These are phyloP conservation scores for Ctenoplectra terminalis DNA, from an alignment of 1,140 invertebrate genomes.

Conservation along the genomic window DNA sequence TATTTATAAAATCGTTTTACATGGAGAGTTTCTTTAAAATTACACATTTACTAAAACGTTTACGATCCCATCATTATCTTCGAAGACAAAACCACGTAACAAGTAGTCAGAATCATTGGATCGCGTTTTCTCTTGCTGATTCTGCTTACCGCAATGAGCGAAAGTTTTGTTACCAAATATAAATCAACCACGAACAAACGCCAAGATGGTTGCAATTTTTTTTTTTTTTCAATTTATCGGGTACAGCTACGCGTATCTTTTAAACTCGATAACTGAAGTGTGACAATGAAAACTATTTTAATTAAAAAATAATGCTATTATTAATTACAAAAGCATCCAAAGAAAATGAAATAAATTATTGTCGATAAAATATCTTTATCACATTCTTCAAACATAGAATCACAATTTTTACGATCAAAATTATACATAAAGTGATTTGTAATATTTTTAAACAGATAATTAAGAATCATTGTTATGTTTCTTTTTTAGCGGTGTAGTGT, in stretches of 20 bases:
- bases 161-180: constrained; percentile 58
- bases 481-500: constrained; percentile 85
- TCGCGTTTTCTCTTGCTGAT: constrained; percentile 60
- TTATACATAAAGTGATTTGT: too few species aligned
- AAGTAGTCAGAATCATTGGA: constrained; percentile 11
- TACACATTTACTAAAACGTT: too few species aligned
- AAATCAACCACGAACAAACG: neutral
- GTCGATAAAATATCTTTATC: too few species aligned
- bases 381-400: too few species aligned
- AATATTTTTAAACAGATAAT: too few species aligned
- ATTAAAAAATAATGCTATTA: neutral
- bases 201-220: neutral
- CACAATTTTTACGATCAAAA: too few species aligned
- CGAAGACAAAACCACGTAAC: constrained; percentile 35
- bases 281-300: neutral
- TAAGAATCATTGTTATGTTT: constrained; percentile 8
- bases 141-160: constrained; percentile 50
- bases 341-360: neutral
- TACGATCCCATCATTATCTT: neutral
- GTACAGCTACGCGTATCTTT: neutral
- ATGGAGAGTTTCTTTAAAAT: too few species aligned
- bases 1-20: too few species aligned
- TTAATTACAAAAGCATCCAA: constrained; percentile 2
- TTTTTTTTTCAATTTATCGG: neutral
- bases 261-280: too few species aligned